Evolutionary conservation across 2,797 vertebrate genomes (phyloP).

Genomic region (Amniataba percoides): DNA sequence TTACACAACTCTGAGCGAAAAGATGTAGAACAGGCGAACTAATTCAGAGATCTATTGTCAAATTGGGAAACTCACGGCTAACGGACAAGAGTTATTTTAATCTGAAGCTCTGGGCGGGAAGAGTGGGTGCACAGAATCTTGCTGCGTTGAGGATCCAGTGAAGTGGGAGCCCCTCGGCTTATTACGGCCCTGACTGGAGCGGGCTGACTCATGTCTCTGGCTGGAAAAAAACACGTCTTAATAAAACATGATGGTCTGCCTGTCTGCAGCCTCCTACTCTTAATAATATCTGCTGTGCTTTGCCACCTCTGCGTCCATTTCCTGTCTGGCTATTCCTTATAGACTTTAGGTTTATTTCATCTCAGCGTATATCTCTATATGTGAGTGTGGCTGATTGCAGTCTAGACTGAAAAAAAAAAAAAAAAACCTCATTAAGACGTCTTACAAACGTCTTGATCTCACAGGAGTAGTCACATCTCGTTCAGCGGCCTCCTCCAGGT

Average conservation of each 20-base stretch:
- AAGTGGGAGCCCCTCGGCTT: conserved; percentile 70
- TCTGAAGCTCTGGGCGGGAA: conserved; percentile 58
- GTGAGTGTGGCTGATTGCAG: conserved; percentile 26
- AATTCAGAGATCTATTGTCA: conserved; percentile 35
- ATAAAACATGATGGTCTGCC: conserved; percentile 80
- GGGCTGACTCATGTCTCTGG: conserved; percentile 75
- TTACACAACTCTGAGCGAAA: not conserved
- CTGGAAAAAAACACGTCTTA: conserved; percentile 74
- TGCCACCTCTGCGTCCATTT: conserved; percentile 29
- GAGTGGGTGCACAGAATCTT: conserved; percentile 46
- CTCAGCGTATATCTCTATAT: conserved; percentile 13
- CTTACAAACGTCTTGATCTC: conserved; percentile 18
- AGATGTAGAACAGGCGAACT: not conserved
- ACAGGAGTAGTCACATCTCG: conserved; percentile 22
- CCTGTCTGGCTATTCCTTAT: conserved; percentile 26
- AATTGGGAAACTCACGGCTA: conserved; percentile 6
- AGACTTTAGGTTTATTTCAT: conserved; percentile 32
- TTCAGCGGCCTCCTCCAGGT: conserved; percentile 7
- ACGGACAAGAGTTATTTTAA: conserved; percentile 47
- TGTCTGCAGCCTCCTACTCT: conserved; percentile 57
- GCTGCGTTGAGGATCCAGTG: conserved; percentile 44
- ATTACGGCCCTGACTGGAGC: conserved; percentile 65
- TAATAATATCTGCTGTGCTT: conserved; percentile 54
- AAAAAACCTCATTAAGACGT: not conserved
- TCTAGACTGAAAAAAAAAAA: conserved; percentile 19